A percentile compares a stretch with the other conserved stretches of the same genome.
phyloP scores from a whole-genome alignment of 2,113 vertebrate species.

The Phyllostomus discolor region DNA sequence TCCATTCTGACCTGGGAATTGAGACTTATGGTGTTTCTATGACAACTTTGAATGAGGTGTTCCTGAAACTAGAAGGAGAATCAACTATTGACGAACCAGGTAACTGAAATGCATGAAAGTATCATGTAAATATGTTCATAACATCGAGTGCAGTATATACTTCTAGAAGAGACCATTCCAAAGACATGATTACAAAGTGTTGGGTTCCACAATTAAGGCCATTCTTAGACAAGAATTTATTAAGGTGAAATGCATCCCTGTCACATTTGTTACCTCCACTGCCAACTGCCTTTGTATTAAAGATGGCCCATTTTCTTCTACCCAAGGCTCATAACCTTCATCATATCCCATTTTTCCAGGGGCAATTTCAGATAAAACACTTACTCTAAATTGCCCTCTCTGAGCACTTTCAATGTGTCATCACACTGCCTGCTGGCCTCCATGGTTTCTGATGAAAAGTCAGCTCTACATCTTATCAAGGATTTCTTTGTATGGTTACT shows the following conservation, averaged over 20 bases:
- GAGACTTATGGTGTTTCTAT: conserved; percentile 90
- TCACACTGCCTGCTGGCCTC: neutral
- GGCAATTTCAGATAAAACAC: neutral
- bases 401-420: neutral
- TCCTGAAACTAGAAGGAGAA: conserved; percentile 90
- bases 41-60: conserved; percentile 93
- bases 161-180: neutral
- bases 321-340: neutral
- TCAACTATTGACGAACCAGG: conserved; percentile 82
- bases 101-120: conserved; percentile 62
- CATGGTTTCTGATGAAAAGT: neutral
- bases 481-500: neutral
- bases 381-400: neutral
- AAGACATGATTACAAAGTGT: neutral
- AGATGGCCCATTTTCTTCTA: neutral
- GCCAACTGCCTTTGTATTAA: neutral
- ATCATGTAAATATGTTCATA: neutral
- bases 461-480: neutral
- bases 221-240: neutral
- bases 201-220: neutral
- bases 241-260: neutral
- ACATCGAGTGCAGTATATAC: accelerated
- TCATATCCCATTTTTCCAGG: neutral
- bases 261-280: neutral
- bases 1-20: conserved; percentile 79